phyloP scores from a whole-genome alignment of 2,113 vertebrate species.

The Dinomys branickii region DNA sequence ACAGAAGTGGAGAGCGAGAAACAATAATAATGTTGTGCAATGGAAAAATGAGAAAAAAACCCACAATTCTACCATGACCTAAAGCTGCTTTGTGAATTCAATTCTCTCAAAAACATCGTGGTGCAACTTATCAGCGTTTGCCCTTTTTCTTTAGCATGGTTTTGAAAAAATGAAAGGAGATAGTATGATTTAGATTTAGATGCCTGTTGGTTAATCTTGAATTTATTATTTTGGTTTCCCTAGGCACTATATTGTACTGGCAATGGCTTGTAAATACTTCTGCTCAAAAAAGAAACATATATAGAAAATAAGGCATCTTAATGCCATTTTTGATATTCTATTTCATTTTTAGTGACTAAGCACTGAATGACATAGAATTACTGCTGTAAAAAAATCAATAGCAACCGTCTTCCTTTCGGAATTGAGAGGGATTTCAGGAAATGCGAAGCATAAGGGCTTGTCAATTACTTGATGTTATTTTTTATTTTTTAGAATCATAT shows the following conservation, averaged over 20 bases:
- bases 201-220: not conserved
- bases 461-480: constrained; percentile 28
- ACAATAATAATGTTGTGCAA: not conserved
- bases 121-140: not conserved
- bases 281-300: constrained; percentile 36
- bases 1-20: not conserved
- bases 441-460: not conserved
- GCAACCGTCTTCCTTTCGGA: not conserved
- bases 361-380: not conserved
- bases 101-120: not conserved
- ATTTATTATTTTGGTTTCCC: constrained; percentile 15
- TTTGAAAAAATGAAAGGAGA: not conserved
- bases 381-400: constrained; percentile 38
- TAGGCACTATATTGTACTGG: not conserved
- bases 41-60: not conserved
- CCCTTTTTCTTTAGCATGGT: not conserved
- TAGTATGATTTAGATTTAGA: constrained; percentile 6
- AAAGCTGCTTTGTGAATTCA: not conserved
- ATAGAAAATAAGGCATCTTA: constrained; percentile 47
- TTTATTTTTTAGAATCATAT: constrained; percentile 29
- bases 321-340: constrained; percentile 12
- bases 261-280: constrained; percentile 13
- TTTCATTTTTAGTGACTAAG: constrained; percentile 35
- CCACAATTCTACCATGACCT: not conserved
- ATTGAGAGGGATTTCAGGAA: constrained; percentile 48